Evolutionary conservation across 1,140 invertebrate genomes (phyloP), one percentile per base, ranked within the genome.

Genomic region (Brachionus rubens): DNA sequence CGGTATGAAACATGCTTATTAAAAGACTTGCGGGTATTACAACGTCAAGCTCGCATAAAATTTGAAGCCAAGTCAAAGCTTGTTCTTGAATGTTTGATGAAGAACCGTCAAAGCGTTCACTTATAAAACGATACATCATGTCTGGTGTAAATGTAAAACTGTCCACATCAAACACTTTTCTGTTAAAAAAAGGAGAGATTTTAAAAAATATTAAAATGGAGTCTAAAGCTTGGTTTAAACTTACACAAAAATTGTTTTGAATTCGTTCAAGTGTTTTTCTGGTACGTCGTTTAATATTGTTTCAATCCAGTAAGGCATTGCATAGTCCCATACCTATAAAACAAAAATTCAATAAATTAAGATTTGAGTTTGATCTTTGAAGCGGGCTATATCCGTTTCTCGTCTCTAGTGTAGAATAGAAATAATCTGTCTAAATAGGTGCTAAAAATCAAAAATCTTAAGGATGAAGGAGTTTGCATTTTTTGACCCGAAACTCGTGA

Each of bases 271-370:
- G 81, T 97, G 94, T 81, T 94, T 91, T 82, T 95, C 91, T 0
- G 92, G 91, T 4, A 98, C 91, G 83, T 98, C 93, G 79, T 92
- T 92, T 30, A 93, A 91, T 78, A 99, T 93, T 0, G 94, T 92
- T 86, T 98, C 94, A 89, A 99, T 91, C 96, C 96, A 99, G 81
- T 94, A 90, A 0, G 96, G 95, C 92, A 98, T 98, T 10, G 98
- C 92, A 81, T 92, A 91, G 82, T 96, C 92, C 96, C 95, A 98
- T 59, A 97, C 85, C 82, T 86, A 3, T 56, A 56, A 30, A 56
- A n/a, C n/a, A n/a, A 28, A 56, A 56, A 28, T 33, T 14, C 6
- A 56, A 30, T 30, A 68, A 78, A 70, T 28, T 33, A 65, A n/a
- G n/a, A n/a, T n/a, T n/a, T n/a, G n/a, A n/a, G n/a, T n/a, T n/a